Evolutionary conservation across 2,888 invertebrate species (phyloP), one percentile per base, ranked within the genome.

Genomic region (Thelaira solivaga): DNA sequence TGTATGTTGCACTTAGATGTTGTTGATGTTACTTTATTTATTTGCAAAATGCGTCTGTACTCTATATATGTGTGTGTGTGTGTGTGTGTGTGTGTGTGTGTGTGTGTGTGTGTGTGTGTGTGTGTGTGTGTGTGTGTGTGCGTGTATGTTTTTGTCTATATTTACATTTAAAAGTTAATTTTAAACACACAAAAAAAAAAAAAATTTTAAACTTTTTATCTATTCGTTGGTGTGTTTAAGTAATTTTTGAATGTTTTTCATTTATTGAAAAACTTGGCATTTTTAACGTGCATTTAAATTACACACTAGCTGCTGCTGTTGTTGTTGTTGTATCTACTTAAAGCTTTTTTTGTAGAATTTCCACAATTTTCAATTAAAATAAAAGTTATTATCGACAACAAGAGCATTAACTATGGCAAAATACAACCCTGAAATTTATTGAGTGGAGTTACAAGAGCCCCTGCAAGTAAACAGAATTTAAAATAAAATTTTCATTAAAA

Each of bases 351-450:
- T 43, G 49, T 61, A 61, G 34, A 78, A 74, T 74, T 74, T 78
- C 47, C 61, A 78, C 59, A 61, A 43, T 71, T 69, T 73, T 73
- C 36, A 39, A 47, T 61, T 29, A 24, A 53, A 39, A 41, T 4
- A 26, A 26, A 26, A 69, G 41, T 22, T 26, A 24, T 7, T 24
- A 39, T 8, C 24, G 4, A 16, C 49, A 49, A 65, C 13, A 51
- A 34, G 13, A 41, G 24, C 13, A 43, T 64, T 47, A 73, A 67
- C 36, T n/a, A 45, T 36, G 51, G 11, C n/a, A n/a, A 59, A 74
- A 74, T 74, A 59, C 73, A 74, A 74, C 74, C 74, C 74, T 74
- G 74, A 74, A 67, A 67, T 51, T 57, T 61, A 74, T 59, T 36
- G 53, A 64, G 39, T 57, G 4, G 4, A 51, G 6, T 69, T 49